Conservation (phyloP, 2,797 vertebrate species). For the Melanotaenia parkinsoni region DNA sequence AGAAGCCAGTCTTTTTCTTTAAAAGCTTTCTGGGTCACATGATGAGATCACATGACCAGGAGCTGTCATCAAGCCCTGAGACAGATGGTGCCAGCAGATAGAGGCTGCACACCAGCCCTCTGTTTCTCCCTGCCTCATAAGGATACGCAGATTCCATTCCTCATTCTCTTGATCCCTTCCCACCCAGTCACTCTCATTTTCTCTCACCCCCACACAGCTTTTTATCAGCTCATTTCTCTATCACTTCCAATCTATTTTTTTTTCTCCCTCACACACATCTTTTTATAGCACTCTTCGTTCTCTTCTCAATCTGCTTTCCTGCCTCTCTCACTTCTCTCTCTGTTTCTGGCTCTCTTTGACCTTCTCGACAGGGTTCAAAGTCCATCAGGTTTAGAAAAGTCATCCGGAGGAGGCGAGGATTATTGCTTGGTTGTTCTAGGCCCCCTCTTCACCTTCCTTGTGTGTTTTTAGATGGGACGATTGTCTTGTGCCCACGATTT, state of each 20-base stretch:
- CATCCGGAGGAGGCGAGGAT: slow-evolving; percentile 61
- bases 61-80: slow-evolving; percentile 71
- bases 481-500: slow-evolving; percentile 33
- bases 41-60: slow-evolving; percentile 71
- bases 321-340: slow-evolving; percentile 26
- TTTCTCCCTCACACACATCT: slow-evolving; percentile 34
- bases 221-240: slow-evolving; percentile 62
- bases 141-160: slow-evolving; percentile 61
- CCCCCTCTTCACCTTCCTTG: slow-evolving; percentile 49
- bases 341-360: slow-evolving; percentile 52
- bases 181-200: slow-evolving; percentile 47
- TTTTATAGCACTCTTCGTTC: slow-evolving; percentile 65
- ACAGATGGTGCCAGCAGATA: slow-evolving; percentile 78
- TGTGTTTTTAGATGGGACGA: slow-evolving; percentile 36
- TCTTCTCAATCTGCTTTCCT: slow-evolving; percentile 63
- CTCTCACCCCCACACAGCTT: slow-evolving; percentile 47
- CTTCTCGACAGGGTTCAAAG: slow-evolving; percentile 59
- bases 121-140: slow-evolving; percentile 39
- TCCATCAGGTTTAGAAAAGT: slow-evolving; percentile 69
- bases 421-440: slow-evolving; percentile 55
- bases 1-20: slow-evolving; percentile 53
- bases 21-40: slow-evolving; percentile 67
- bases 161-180: slow-evolving; percentile 46
- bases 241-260: slow-evolving; percentile 64
- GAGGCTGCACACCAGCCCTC: slow-evolving; percentile 53